phyloP scores from a whole-genome alignment of 2,888 invertebrate species.

The Tupiocoris notatus region DNA sequence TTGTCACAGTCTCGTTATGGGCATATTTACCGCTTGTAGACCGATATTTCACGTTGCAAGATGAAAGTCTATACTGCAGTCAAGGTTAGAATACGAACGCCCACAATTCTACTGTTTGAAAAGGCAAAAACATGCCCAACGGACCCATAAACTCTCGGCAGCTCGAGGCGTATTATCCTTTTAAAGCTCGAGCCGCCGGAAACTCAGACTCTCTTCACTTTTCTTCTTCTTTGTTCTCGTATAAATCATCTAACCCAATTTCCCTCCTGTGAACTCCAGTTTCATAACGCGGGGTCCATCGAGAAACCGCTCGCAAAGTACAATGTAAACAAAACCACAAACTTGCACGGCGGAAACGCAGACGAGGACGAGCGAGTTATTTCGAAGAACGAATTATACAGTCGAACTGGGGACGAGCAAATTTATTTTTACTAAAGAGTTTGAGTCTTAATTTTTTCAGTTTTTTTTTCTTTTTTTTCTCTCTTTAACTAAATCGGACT shows the following conservation, averaged over 20 bases:
- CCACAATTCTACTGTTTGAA: not conserved
- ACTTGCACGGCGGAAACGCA: too few relatives aligned
- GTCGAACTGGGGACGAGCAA: too few relatives aligned
- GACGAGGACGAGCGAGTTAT: too few relatives aligned
- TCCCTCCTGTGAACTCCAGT: not conserved
- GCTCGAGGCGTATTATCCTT: not conserved
- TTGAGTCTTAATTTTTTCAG: too few relatives aligned
- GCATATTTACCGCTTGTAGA: not conserved
- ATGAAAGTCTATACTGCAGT: not conserved
- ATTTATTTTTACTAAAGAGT: too few relatives aligned
- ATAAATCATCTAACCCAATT: not conserved
- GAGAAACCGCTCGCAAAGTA: too few relatives aligned
- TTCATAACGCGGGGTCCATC: too few relatives aligned
- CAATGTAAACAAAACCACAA: too few relatives aligned
- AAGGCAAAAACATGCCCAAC: not conserved
- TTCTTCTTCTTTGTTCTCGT: not conserved
- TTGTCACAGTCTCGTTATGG: conserved; percentile 23
- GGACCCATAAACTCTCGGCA: not conserved
- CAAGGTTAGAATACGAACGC: not conserved
- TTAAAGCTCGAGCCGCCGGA: not conserved
- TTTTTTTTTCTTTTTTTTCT: too few relatives aligned
- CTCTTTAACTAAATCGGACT: too few relatives aligned
- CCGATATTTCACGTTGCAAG: not conserved
- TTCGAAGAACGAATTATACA: too few relatives aligned
- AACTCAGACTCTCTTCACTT: not conserved